Evolutionary conservation across 2,113 vertebrate genomes (phyloP).

Genomic region (Galeopterus variegatus): DNA sequence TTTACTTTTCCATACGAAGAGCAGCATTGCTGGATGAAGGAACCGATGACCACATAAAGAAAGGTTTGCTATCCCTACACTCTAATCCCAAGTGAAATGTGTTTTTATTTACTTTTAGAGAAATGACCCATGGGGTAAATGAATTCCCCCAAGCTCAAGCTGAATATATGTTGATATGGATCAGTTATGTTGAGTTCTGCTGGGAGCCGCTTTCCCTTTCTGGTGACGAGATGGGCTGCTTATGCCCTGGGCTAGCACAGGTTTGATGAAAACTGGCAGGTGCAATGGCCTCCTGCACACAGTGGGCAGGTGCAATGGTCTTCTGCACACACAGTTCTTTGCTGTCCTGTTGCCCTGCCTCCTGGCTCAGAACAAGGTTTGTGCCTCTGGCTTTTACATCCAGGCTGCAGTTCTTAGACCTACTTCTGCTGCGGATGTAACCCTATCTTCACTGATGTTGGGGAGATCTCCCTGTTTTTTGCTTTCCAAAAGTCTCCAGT

Average conservation of each 20-base stretch:
- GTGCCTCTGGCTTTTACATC: not conserved
- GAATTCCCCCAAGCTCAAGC: not conserved
- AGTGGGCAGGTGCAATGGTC: not conserved
- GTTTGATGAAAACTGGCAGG: not conserved
- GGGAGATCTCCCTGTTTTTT: not conserved
- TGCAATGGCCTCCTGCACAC: not conserved
- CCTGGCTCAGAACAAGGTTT: not conserved
- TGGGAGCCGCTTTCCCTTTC: not conserved
- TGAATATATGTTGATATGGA: not conserved
- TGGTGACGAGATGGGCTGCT: not conserved
- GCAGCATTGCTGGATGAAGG: not conserved
- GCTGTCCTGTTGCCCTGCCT: not conserved
- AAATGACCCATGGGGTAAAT: not conserved
- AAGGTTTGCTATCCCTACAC: not conserved
- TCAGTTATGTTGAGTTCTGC: not conserved
- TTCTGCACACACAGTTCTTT: not conserved
- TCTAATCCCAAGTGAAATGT: not conserved
- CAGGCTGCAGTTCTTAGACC: not conserved
- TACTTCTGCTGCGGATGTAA: not conserved
- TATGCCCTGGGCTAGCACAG: not conserved
- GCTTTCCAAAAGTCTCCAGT: not conserved
- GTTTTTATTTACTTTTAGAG: not conserved
- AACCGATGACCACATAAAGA: not conserved
- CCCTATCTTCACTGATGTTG: not conserved
- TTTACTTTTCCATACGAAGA: not conserved